A percentile compares a stretch with the other conserved stretches of the same genome.
Evolutionary conservation across 2,113 vertebrate genomes (phyloP).

Genomic region (Hydrolagus affinis): DNA sequence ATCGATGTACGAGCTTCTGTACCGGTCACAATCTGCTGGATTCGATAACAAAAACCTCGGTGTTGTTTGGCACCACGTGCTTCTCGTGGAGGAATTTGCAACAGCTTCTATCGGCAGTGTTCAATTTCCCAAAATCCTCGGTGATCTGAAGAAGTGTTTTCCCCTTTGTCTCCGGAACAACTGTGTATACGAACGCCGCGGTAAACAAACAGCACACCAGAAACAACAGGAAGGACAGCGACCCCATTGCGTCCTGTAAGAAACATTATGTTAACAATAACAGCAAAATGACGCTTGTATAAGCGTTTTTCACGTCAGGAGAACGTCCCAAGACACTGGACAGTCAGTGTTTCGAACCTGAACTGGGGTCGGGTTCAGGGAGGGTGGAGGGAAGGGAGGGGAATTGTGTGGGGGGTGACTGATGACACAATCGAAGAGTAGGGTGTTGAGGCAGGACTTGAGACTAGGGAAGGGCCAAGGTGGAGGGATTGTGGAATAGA

Average conservation of each 20-base stretch:
- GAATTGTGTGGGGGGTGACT: too few species aligned
- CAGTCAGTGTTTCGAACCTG: too few species aligned
- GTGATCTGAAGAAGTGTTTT: slow-evolving; percentile 55
- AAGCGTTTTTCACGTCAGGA: too few species aligned
- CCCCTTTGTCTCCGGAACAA: slow-evolving; percentile 61
- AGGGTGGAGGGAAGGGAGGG: too few species aligned
- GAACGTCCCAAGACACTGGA: too few species aligned
- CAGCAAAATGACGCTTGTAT: too few species aligned
- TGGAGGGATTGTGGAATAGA: too few species aligned
- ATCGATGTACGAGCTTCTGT: too few species aligned
- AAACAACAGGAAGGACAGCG: slow-evolving; percentile 70
- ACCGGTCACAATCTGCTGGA: background rate
- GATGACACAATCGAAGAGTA: too few species aligned
- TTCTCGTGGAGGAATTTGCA: background rate
- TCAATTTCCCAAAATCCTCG: slow-evolving; percentile 54
- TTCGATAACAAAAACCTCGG: background rate
- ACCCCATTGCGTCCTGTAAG: slow-evolving; percentile 52
- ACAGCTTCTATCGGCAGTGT: background rate
- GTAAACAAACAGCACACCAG: slow-evolving; percentile 48
- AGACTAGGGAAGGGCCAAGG: too few species aligned
- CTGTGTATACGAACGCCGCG: slow-evolving; percentile 48
- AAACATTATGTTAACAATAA: slow-evolving; percentile 15
- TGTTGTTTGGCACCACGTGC: background rate
- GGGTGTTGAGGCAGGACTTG: too few species aligned
- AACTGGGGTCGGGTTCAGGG: too few species aligned